Evolutionary conservation across 2,797 vertebrate species (phyloP).

Genomic region (Galaxias olidus): DNA sequence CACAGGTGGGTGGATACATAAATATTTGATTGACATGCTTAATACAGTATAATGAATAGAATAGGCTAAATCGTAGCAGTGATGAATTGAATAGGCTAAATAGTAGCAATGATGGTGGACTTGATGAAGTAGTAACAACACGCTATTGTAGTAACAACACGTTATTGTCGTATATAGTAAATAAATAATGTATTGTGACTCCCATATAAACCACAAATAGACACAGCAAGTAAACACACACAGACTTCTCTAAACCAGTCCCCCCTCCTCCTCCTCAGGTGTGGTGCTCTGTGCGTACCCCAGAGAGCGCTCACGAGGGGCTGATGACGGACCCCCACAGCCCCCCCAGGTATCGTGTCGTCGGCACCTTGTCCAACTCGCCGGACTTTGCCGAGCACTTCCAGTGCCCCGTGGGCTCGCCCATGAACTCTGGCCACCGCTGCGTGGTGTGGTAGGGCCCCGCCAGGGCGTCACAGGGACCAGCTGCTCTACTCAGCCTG

Average conservation of each 20-base stretch:
- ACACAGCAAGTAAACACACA: too few relatives aligned
- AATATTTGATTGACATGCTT: too few relatives aligned
- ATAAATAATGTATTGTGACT: too few relatives aligned
- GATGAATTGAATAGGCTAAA: too few relatives aligned
- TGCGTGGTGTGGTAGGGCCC: slow-evolving; percentile 93
- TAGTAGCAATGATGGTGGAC: too few relatives aligned
- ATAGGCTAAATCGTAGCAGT: too few relatives aligned
- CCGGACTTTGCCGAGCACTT: slow-evolving; percentile 92
- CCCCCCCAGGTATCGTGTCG: slow-evolving; percentile 90
- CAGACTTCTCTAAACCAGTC: too few relatives aligned
- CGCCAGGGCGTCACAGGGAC: neutral
- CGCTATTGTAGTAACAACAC: too few relatives aligned
- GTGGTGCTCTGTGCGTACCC: slow-evolving; percentile 95
- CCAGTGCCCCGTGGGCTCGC: slow-evolving; percentile 82
- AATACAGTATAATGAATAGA: too few relatives aligned
- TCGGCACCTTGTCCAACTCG: slow-evolving; percentile 95
- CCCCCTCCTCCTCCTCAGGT: slow-evolving; percentile 72
- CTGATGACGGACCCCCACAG: slow-evolving; percentile 96
- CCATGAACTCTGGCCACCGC: slow-evolving; percentile 91
- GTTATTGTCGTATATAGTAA: too few relatives aligned
- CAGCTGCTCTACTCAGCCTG: neutral
- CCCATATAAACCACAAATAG: too few relatives aligned
- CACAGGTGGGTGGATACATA: slow-evolving; percentile 80
- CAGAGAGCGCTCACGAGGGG: slow-evolving; percentile 95
- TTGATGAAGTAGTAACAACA: too few relatives aligned